Evolutionary conservation across 2,113 vertebrate genomes (phyloP), one percentile per base, ranked within the genome.

Genomic region (Misgurnus mizolepis): DNA sequence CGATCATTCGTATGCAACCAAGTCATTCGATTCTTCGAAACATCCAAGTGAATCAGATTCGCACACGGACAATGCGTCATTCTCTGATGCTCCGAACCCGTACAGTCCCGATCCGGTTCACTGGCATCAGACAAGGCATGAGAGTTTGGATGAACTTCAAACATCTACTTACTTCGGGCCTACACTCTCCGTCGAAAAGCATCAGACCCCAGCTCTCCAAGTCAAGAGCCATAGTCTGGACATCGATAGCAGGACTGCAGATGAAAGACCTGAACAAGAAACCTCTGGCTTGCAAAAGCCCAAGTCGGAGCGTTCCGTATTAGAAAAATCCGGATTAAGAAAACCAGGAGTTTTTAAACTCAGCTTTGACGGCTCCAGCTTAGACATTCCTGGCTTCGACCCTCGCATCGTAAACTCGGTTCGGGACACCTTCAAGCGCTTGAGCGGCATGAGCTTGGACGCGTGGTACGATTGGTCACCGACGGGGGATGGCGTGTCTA

Each of bases 101-200:
- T 86, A 91, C 0, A 92, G 94, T 0, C 94, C 96, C 81, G 55
- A 65, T 47, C 74, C 78, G 61, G 91, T 91, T 72, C 91, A 92
- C 55, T 73, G 70, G 34, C 45, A 47, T 39, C 56, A 67, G 66
- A 90, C 65, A 0, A 98, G 98, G 77, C 96, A 98, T 0, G 96
- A 98, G 82, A 98, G 95, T 87, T 87, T 97, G 34, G 96, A 98
- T 15, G 96, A 98, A 86, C 93, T 98, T 18, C 97, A 98, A 81
- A 95, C 95, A 64, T 98, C 96, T 43, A 98, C 98, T 0, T 99
- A 99, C 80, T 99, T 99, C 7, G 98, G 97, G 12, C 98, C 97
- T 56, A 85, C 89, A 7, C 62, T 86, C 7, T 82, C 85, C 34
- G 88, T 90, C 6, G 85, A 88, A 80, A 91, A 89, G 3, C 87